Conservation (phyloP, 2,888 invertebrate genomes). For the Eustalomyia histrio region DNA sequence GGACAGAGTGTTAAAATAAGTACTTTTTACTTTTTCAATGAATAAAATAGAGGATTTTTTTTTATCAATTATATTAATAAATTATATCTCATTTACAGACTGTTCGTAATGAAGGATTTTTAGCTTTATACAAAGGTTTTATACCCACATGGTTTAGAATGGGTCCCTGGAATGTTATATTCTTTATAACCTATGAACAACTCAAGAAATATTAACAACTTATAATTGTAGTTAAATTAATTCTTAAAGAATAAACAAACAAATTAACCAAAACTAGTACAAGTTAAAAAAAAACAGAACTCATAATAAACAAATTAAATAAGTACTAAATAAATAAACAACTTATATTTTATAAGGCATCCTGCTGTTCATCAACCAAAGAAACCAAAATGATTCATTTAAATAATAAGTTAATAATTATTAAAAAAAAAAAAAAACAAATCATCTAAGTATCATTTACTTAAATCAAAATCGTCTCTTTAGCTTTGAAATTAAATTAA, state of each 20-base stretch:
- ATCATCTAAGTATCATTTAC: neutral
- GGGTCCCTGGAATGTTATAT: conserved; percentile 98
- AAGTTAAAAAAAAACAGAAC: conserved; percentile 50
- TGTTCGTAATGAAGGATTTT: conserved; percentile 90
- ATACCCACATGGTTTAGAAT: conserved; percentile 96
- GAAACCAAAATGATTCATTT: neutral
- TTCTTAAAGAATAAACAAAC: conserved; percentile 34
- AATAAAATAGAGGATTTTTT: too few species aligned
- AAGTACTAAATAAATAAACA: neutral
- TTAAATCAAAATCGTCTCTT: neutral
- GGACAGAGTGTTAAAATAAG: neutral
- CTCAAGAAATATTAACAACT: conserved; percentile 80
- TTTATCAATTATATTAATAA: too few species aligned
- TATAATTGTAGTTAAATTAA: conserved; percentile 43
- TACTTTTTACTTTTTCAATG: neutral
- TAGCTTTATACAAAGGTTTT: conserved; percentile 96
- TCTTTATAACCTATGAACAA: conserved; percentile 96
- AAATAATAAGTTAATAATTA: conserved; percentile 28
- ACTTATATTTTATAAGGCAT: neutral
- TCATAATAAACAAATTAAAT: conserved; percentile 45
- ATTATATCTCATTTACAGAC: conserved; percentile 81
- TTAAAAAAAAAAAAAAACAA: neutral
- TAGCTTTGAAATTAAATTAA: conserved; percentile 44
- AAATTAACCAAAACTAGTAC: conserved; percentile 48
- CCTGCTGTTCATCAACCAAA: neutral